Conservation (phyloP, 2,888 invertebrate genomes). For the Drosophila mulleri region DNA sequence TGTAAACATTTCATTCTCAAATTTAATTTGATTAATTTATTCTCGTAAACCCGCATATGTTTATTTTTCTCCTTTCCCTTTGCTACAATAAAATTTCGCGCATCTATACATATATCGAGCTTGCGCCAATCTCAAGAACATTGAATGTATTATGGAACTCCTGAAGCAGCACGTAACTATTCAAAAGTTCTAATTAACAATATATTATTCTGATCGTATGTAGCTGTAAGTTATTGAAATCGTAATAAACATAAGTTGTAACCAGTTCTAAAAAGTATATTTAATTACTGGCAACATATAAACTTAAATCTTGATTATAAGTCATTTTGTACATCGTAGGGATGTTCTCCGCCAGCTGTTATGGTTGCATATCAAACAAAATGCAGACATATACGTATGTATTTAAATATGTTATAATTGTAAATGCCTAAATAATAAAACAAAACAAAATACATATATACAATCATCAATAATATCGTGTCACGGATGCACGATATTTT, state of each 20-base stretch:
- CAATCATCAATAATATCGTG: neutral
- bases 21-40: conserved; percentile 35
- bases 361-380: too few species aligned
- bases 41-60: conserved; percentile 6
- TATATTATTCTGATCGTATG: conserved; percentile 56
- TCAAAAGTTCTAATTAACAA: conserved; percentile 61
- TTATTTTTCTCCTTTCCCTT: conserved; percentile 15
- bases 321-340: neutral
- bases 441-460: neutral
- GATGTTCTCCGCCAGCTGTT: neutral
- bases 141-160: conserved; percentile 50
- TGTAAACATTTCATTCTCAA: conserved; percentile 40
- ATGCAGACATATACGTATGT: too few species aligned
- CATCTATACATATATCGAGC: conserved; percentile 30
- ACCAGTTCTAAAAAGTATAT: conserved; percentile 57
- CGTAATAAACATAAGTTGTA: conserved; percentile 75
- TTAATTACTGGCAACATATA: neutral
- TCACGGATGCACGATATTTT: neutral
- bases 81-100: conserved; percentile 22
- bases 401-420: neutral
- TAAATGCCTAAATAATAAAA: neutral
- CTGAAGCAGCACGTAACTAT: conserved; percentile 35
- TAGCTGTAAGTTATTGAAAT: conserved; percentile 75
- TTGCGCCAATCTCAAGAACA: conserved; percentile 54
- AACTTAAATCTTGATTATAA: neutral